These are phyloP conservation scores for Thripadectes ignobilis DNA, from an alignment of 2,797 vertebrate genomes.

Conservation along the genomic window DNA sequence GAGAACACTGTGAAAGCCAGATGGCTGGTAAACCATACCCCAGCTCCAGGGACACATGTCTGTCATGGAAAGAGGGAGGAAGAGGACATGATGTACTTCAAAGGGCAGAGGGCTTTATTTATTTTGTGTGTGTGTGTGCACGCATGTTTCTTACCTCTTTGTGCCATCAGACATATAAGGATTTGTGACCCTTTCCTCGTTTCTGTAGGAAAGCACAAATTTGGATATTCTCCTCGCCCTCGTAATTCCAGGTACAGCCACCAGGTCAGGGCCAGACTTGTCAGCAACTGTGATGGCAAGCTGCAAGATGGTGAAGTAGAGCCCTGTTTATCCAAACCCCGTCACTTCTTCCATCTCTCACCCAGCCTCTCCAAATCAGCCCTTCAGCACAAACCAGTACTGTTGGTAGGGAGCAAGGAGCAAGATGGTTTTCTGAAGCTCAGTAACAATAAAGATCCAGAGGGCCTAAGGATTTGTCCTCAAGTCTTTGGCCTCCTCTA, in stretches of 20 bases:
- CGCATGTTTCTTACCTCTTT: not conserved
- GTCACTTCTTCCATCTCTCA: not conserved
- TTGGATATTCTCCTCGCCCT: not conserved
- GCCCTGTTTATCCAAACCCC: not conserved
- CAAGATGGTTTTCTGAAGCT: not conserved
- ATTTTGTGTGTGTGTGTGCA: accelerated
- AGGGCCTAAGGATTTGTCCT: not conserved
- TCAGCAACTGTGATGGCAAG: not conserved
- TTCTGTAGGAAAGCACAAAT: not conserved
- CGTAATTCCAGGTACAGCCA: not conserved
- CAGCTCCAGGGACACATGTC: not conserved
- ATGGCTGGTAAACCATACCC: not conserved
- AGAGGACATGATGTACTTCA: not conserved
- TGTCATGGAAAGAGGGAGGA: not conserved
- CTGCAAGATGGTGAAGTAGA: not conserved
- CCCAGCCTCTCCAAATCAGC: not conserved
- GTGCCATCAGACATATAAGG: not conserved
- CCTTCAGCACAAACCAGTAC: not conserved
- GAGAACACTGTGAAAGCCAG: not conserved
- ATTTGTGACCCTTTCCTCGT: not conserved
- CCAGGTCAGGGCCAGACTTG: not conserved
- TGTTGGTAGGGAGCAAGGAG: not conserved
- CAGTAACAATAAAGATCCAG: not conserved
- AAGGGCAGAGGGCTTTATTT: not conserved
- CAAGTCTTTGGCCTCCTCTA: not conserved